These are phyloP conservation scores for Octodonta nipae DNA, from an alignment of 2,888 invertebrate genomes.

Conservation along the genomic window DNA sequence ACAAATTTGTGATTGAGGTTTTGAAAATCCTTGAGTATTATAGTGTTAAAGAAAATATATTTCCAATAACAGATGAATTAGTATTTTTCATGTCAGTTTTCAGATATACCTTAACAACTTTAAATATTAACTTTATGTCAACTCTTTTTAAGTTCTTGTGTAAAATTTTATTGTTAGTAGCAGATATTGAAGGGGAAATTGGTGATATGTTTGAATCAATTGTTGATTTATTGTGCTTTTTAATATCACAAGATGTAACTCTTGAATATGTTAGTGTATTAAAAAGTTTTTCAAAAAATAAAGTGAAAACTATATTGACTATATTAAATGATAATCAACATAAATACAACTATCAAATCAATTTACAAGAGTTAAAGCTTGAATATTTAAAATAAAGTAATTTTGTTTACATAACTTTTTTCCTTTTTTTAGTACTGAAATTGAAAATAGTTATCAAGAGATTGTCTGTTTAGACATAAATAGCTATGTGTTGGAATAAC, in stretches of 20 bases:
- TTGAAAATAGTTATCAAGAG: no score
- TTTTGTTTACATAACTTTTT: no score
- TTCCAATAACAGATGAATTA: slow-evolving; percentile 22
- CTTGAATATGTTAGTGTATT: slow-evolving; percentile 17
- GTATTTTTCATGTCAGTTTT: slow-evolving; percentile 22
- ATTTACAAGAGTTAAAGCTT: slow-evolving; percentile 2
- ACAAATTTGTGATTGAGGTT: slow-evolving; percentile 16
- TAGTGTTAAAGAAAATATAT: slow-evolving; percentile 19
- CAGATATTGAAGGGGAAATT: slow-evolving; percentile 15
- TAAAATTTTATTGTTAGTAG: slow-evolving; percentile 18
- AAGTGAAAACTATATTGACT: slow-evolving; percentile 14
- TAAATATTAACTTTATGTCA: slow-evolving; percentile 16
- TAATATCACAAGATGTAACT: slow-evolving; percentile 16
- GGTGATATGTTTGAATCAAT: slow-evolving; percentile 16
- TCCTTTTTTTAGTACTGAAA: no score
- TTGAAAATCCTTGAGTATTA: slow-evolving; percentile 19
- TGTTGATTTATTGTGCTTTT: slow-evolving; percentile 23
- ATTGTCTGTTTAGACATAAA: no score
- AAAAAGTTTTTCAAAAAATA: slow-evolving; percentile 12
- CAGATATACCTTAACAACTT: slow-evolving; percentile 19
- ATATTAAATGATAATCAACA: slow-evolving; percentile 14
- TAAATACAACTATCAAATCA: slow-evolving; percentile 12
- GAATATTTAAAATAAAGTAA: no score
- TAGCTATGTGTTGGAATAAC: no score
- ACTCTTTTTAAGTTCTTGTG: slow-evolving; percentile 18